A percentile compares a stretch with the other conserved stretches of the same genome.
These are phyloP conservation scores for Iguana delicatissima DNA, from an alignment of 2,797 vertebrate species.

Conservation along the genomic window DNA sequence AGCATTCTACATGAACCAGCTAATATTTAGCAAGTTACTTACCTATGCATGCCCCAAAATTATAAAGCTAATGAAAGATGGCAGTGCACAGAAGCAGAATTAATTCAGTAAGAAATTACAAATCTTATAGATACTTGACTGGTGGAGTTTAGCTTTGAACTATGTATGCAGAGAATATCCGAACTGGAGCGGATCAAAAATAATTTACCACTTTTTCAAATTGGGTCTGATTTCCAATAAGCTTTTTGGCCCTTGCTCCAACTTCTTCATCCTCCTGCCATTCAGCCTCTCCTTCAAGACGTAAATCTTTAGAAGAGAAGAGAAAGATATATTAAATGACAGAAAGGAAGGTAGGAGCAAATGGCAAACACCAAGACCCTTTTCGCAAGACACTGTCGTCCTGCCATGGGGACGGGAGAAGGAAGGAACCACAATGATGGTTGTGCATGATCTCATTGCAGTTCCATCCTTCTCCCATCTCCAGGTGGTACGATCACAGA, in stretches of 20 bases:
- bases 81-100: constrained; percentile 69
- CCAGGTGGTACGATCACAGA: too few relatives aligned
- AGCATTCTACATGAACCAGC: constrained; percentile 60
- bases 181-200: neutral
- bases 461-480: too few relatives aligned
- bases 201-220: neutral
- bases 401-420: too few relatives aligned
- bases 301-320: neutral
- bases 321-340: neutral
- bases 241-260: too few relatives aligned
- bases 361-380: neutral
- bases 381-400: too few relatives aligned
- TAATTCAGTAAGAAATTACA: constrained; percentile 75
- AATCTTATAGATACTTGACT: constrained; percentile 60
- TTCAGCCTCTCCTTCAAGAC: neutral
- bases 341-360: too few relatives aligned
- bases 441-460: too few relatives aligned
- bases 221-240: neutral
- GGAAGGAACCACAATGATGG: too few relatives aligned
- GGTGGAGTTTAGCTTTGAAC: constrained; percentile 57
- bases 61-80: constrained; percentile 73
- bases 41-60: constrained; percentile 72
- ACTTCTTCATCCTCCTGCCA: neutral
- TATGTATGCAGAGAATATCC: neutral
- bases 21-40: constrained; percentile 69